Percentiles rank a stretch among this genome's conserved stretches.
These are phyloP conservation scores for Drosophila lacteicornis DNA, from an alignment of 1,140 invertebrate genomes.

Conservation along the genomic window DNA sequence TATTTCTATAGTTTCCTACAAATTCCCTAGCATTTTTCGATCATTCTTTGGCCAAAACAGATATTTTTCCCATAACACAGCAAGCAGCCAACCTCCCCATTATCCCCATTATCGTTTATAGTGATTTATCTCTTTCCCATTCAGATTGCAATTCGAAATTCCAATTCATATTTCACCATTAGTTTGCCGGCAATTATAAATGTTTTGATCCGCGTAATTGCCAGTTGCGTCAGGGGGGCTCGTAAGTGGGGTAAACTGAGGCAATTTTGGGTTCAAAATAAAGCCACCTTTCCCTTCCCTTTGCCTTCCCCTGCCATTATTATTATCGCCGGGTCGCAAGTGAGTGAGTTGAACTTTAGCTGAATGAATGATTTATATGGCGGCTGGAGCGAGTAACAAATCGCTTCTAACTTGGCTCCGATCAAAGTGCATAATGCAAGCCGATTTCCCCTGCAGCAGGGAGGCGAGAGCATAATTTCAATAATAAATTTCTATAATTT, in stretches of 20 bases:
- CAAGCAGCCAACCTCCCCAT: background rate
- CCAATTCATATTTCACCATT: conserved; percentile 49
- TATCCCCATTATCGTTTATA: conserved; percentile 24
- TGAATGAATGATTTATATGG: conserved; percentile 67
- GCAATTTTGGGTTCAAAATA: conserved; percentile 26
- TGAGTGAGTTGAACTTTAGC: conserved; percentile 67
- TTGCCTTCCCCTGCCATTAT: background rate
- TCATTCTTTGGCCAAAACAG: background rate
- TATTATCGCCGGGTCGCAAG: conserved; percentile 22
- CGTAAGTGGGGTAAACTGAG: conserved; percentile 40
- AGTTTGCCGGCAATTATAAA: conserved; percentile 45
- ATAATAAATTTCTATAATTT: conserved; percentile 81
- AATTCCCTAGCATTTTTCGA: background rate
- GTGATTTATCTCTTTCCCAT: conserved; percentile 42
- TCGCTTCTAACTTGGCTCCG: conserved; percentile 42
- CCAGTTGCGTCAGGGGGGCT: conserved; percentile 35
- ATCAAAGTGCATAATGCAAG: conserved; percentile 15
- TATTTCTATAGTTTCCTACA: background rate
- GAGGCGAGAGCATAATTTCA: conserved; percentile 51
- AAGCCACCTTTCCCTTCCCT: conserved; percentile 13
- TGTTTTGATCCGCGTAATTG: conserved; percentile 51
- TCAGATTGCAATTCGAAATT: conserved; percentile 30
- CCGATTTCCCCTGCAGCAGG: background rate
- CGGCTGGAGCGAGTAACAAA: conserved; percentile 60
- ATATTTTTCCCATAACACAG: conserved; percentile 4